phyloP scores from a whole-genome alignment of 2,113 vertebrate species.

The Cacatua alba region DNA sequence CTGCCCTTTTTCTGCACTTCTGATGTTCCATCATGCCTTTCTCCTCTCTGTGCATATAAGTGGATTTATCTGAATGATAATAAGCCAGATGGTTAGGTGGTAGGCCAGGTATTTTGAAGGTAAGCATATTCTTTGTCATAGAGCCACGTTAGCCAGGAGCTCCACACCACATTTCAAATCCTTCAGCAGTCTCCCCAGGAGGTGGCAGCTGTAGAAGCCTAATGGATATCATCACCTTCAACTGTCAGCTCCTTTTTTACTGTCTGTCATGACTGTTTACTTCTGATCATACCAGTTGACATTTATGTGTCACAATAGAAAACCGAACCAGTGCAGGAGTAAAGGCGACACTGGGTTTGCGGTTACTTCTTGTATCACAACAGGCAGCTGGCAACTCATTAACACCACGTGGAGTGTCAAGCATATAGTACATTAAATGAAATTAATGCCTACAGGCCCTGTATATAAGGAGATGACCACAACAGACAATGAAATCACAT shows the following conservation, averaged over 20 bases:
- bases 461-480: slow-evolving; percentile 37
- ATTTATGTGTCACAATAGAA: slow-evolving; percentile 72
- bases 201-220: slow-evolving; percentile 72
- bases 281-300: slow-evolving; percentile 73
- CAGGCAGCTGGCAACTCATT: slow-evolving; percentile 75
- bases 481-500: slow-evolving; percentile 50
- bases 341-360: slow-evolving; percentile 62
- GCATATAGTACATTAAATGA: slow-evolving; percentile 69
- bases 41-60: background rate
- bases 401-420: slow-evolving; percentile 67
- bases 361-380: slow-evolving; percentile 66
- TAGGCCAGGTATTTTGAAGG: slow-evolving; percentile 65
- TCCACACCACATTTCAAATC: slow-evolving; percentile 59
- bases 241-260: slow-evolving; percentile 71
- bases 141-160: slow-evolving; percentile 57
- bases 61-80: slow-evolving; percentile 53
- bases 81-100: slow-evolving; percentile 62
- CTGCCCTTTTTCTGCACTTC: slow-evolving; percentile 56
- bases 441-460: slow-evolving; percentile 63
- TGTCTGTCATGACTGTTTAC: slow-evolving; percentile 73
- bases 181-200: slow-evolving; percentile 69
- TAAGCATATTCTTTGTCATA: slow-evolving; percentile 71
- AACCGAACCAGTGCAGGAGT: slow-evolving; percentile 46
- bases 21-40: slow-evolving; percentile 34
- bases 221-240: slow-evolving; percentile 75